Evolutionary conservation across 2,797 vertebrate genomes (phyloP).

Genomic region (Phalloptychus januarius): DNA sequence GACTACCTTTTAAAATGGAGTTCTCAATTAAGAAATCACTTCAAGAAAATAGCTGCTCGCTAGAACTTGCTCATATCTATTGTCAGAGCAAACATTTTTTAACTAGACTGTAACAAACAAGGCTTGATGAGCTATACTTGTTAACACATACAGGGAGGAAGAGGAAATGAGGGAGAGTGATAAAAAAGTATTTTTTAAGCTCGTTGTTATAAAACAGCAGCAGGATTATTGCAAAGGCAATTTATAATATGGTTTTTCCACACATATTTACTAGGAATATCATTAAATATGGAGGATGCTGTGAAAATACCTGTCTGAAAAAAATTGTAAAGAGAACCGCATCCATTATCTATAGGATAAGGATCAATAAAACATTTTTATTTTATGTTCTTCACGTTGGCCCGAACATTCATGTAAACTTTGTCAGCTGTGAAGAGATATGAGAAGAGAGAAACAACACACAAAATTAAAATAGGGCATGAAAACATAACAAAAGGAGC

Average conservation of each 20-base stretch:
- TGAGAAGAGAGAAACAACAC: not conserved
- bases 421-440: slow-evolving; percentile 73
- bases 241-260: not conserved
- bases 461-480: not conserved
- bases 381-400: slow-evolving; percentile 66
- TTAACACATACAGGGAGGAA: not conserved
- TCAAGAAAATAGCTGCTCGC: not conserved
- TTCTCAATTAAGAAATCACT: not conserved
- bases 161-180: not conserved
- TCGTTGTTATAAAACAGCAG: not conserved
- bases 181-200: not conserved
- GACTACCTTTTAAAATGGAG: not conserved
- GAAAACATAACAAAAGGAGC: not conserved
- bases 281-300: not conserved
- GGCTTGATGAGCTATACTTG: not conserved
- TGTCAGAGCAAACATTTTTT: not conserved
- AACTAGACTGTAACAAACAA: not conserved
- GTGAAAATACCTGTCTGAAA: not conserved
- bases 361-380: not conserved
- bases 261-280: not conserved
- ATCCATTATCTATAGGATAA: no score
- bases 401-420: slow-evolving; percentile 82
- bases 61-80: not conserved
- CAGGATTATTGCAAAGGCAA: not conserved
- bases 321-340: not conserved